Evolutionary conservation across 2,888 invertebrate species (phyloP).

Genomic region (Drosophila quinaria): DNA sequence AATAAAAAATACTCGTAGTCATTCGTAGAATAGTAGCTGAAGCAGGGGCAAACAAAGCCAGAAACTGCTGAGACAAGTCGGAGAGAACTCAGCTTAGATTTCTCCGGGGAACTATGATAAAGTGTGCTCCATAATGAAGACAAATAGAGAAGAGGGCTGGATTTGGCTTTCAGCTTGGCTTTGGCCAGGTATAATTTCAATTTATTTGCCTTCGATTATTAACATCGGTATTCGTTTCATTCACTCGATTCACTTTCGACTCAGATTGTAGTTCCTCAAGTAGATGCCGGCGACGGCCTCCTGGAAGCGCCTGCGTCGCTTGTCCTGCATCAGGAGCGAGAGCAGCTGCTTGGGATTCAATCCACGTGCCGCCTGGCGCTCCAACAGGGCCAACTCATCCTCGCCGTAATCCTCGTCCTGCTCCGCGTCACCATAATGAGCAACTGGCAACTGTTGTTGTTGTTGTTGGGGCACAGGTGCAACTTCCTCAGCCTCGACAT

Average conservation of each 20-base stretch:
- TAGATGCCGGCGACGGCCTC: conserved; percentile 70
- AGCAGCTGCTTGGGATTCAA: conserved; percentile 53
- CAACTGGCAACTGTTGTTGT: neutral
- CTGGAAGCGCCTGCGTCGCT: conserved; percentile 62
- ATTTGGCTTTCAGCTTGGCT: conserved; percentile 46
- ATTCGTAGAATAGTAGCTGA: conserved; percentile 10
- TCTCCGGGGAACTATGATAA: conserved; percentile 70
- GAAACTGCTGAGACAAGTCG: conserved; percentile 56
- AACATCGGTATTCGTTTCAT: conserved; percentile 1
- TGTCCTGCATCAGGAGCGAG: conserved; percentile 58
- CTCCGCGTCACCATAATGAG: conserved; percentile 33
- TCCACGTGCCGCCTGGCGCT: conserved; percentile 60
- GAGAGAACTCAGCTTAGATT: conserved; percentile 70
- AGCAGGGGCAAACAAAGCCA: conserved; percentile 42
- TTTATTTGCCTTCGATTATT: conserved; percentile 63
- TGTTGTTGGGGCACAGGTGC: neutral
- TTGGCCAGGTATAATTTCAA: conserved; percentile 65
- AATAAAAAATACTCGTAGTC: conserved; percentile 15
- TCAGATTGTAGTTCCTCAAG: conserved; percentile 67
- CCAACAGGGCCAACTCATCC: conserved; percentile 54
- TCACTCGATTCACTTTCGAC: conserved; percentile 56
- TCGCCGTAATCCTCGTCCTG: conserved; percentile 40
- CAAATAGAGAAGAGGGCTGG: conserved; percentile 52
- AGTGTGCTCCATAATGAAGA: conserved; percentile 70
- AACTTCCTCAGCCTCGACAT: neutral